Evolutionary conservation across 2,888 invertebrate genomes (phyloP), one percentile per base, ranked within the genome.

Genomic region (Agrochola litura): DNA sequence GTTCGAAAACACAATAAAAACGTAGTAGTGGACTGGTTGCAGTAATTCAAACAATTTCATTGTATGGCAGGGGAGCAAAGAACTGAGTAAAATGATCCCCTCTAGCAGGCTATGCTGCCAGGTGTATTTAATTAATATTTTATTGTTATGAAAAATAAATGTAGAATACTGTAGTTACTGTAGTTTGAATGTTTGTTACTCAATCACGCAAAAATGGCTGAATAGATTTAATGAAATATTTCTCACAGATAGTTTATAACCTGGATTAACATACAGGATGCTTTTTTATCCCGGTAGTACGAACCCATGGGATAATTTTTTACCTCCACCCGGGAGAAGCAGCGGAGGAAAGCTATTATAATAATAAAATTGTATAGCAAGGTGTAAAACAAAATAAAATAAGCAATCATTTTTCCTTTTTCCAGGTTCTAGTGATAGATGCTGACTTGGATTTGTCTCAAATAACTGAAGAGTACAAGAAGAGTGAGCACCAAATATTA

Each of bases 401-500:
- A 14, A 14, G 5, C 14, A 16, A 67, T 56, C 10, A 52, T 69
- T 61, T 10, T 66, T 79, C 76, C 52, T 71, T 58, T 76, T 94
- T 94, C 12, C 91, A 97, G 97, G 98, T 98, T 9, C 89, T 98
- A 58, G 97, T 98, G n/a, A 90, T 98, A 82, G 97, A 98, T 92
- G 98, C 97, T 30, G 97, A 98, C 92, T 93, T 97, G 84, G 97
- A 97, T 90, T 93, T 98, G 54, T 97, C 97, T 8, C 97, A 97
- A 87, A 98, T 98, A 89, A 96, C 97, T 22, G 96, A 97, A 73
- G 97, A 98, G 86, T 98, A 98, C 89, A 97, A 97, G 89, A 96
- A 95, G 70, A 97, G 97, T 85, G 97, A 98, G 91, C 96, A 95
- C 84, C 94, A 95, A 90, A 97, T 97, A 82, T 89, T 97, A 16